Conservation (phyloP, 1,140 invertebrate genomes). For the Hesperophylax magnus region DNA sequence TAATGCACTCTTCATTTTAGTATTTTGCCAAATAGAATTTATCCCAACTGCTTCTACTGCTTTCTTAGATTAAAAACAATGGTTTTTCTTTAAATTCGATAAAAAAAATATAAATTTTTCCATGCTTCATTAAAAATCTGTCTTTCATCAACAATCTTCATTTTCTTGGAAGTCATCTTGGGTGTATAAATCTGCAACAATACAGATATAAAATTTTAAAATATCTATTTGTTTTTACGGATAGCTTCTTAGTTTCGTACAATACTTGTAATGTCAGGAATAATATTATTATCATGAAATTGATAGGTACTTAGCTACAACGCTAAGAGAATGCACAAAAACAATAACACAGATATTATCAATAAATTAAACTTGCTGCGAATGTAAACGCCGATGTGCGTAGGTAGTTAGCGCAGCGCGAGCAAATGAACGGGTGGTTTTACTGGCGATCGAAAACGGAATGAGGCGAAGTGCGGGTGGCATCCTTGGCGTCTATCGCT, state of each 20-base stretch:
- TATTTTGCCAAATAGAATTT: slow-evolving; percentile 48
- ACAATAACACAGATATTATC: neutral
- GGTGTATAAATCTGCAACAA: slow-evolving; percentile 35
- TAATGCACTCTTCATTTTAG: slow-evolving; percentile 49
- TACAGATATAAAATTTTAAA: neutral
- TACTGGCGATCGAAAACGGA: slow-evolving; percentile 35
- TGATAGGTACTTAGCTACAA: slow-evolving; percentile 5
- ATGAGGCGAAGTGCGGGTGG: slow-evolving; percentile 28
- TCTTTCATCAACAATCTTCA: slow-evolving; percentile 55
- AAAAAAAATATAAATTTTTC: slow-evolving; percentile 56
- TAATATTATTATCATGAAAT: slow-evolving; percentile 5
- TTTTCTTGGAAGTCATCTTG: slow-evolving; percentile 23
- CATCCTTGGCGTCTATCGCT: slow-evolving; percentile 22
- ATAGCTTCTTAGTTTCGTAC: neutral
- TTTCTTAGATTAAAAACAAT: slow-evolving; percentile 58
- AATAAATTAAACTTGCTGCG: slow-evolving; percentile 7
- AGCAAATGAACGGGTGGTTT: slow-evolving; percentile 12
- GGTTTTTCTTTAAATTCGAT: slow-evolving; percentile 47
- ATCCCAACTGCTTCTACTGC: slow-evolving; percentile 44
- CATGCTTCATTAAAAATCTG: slow-evolving; percentile 58
- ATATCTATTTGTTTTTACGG: slow-evolving; percentile 6
- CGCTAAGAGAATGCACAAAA: slow-evolving; percentile 13
- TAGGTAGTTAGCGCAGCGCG: slow-evolving; percentile 27
- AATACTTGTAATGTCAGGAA: slow-evolving; percentile 3
- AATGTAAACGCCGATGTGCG: too few relatives aligned